phyloP scores from a whole-genome alignment of 2,888 invertebrate species.

The Creontiades dilutus region DNA sequence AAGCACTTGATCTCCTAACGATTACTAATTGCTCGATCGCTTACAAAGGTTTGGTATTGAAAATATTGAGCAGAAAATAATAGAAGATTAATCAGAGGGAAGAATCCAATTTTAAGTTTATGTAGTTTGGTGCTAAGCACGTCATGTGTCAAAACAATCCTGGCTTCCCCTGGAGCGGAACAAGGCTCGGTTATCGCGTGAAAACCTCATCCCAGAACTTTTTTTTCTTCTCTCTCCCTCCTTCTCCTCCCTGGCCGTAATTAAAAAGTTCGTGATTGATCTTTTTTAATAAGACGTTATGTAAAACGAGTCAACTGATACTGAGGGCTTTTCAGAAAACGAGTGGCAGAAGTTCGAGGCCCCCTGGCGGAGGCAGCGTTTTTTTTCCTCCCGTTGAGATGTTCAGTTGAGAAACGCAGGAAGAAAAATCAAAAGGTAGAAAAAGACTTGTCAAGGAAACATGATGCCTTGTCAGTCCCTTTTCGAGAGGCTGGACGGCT shows the following conservation, averaged over 20 bases:
- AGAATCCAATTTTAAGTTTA: conserved; percentile 36
- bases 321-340: conserved; percentile 13
- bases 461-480: conserved; percentile 59
- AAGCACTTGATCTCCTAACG: no score
- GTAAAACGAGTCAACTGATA: conserved; percentile 65
- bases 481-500: not conserved
- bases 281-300: conserved; percentile 69
- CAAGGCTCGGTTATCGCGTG: conserved; percentile 53
- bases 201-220: conserved; percentile 1
- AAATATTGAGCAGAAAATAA: not conserved
- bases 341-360: conserved; percentile 5
- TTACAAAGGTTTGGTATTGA: no score
- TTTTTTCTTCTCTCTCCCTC: not conserved
- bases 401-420: conserved; percentile 32
- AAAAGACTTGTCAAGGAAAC: conserved; percentile 53
- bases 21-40: no score
- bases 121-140: conserved; percentile 38
- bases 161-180: conserved; percentile 7
- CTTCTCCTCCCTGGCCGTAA: conserved; percentile 15
- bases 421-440: conserved; percentile 35
- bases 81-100: not conserved
- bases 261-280: conserved; percentile 68
- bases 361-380: conserved; percentile 15
- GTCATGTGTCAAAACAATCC: conserved; percentile 65
- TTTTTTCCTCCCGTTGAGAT: conserved; percentile 35